Conservation (phyloP, 2,888 invertebrate genomes). For the Euzophera pinguis region DNA sequence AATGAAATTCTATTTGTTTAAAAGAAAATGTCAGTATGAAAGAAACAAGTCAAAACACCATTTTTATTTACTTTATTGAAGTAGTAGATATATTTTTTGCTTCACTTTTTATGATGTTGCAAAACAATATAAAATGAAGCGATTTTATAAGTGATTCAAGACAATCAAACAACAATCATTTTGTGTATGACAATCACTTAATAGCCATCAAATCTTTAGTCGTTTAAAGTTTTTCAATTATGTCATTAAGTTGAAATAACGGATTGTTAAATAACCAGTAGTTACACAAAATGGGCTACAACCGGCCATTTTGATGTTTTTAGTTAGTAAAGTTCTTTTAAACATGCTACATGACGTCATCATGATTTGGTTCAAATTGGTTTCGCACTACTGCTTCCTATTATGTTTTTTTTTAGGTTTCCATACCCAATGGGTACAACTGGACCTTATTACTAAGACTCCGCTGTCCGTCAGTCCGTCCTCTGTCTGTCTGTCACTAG, state of each 20-base stretch:
- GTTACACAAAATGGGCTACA: not conserved
- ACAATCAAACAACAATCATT: not conserved
- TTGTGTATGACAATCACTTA: not conserved
- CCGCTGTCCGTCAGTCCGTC: too few species aligned
- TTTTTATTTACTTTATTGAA: too few species aligned
- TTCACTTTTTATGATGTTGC: not conserved
- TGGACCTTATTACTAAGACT: too few species aligned
- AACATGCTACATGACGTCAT: not conserved
- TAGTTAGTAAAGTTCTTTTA: not conserved
- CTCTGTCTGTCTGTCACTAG: too few species aligned
- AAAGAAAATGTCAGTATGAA: too few species aligned
- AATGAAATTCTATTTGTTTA: too few species aligned
- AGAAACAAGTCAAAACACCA: too few species aligned
- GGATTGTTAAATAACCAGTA: not conserved
- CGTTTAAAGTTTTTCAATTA: slow-evolving; percentile 9
- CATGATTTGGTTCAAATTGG: not conserved
- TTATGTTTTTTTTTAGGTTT: too few species aligned
- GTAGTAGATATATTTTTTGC: not conserved
- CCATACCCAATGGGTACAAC: too few species aligned
- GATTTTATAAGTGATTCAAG: not conserved
- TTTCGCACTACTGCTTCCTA: too few species aligned
- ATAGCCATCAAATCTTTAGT: slow-evolving; percentile 3
- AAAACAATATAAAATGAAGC: not conserved
- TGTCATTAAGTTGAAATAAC: slow-evolving; percentile 1
- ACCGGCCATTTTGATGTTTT: not conserved